A percentile compares a stretch with the other conserved stretches of the same genome.
These are phyloP conservation scores for Eudasyphora cyanicolor DNA, from an alignment of 2,888 invertebrate genomes.

Conservation along the genomic window DNA sequence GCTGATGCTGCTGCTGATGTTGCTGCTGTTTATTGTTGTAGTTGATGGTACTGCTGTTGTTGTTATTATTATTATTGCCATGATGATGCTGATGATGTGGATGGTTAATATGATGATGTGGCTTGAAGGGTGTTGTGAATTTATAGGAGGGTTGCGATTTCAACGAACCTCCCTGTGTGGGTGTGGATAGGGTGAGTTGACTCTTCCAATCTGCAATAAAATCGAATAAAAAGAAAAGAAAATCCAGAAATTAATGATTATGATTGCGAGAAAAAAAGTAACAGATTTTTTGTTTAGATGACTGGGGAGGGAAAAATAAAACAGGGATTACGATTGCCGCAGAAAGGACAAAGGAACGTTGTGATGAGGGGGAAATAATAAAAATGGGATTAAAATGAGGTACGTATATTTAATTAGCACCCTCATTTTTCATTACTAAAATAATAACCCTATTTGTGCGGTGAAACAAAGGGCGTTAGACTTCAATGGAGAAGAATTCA, in stretches of 20 bases:
- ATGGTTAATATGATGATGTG: constrained; percentile 62
- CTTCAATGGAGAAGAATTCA: too few relatives aligned
- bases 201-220: constrained; percentile 62
- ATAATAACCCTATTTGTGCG: too few relatives aligned
- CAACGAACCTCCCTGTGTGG: constrained; percentile 41
- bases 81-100: constrained; percentile 52
- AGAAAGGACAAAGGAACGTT: too few relatives aligned
- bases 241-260: not conserved
- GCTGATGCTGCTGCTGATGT: constrained; percentile 40
- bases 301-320: not conserved
- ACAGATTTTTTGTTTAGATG: not conserved
- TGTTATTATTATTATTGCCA: constrained; percentile 42
- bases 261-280: not conserved
- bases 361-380: too few relatives aligned
- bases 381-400: too few relatives aligned
- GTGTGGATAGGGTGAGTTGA: constrained; percentile 61
- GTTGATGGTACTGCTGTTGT: constrained; percentile 55
- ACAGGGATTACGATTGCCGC: too few relatives aligned
- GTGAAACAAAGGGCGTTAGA: too few relatives aligned
- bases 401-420: too few relatives aligned
- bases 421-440: too few relatives aligned
- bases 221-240: not conserved
- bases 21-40: constrained; percentile 52
- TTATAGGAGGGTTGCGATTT: constrained; percentile 58
- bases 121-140: constrained; percentile 57